These are phyloP conservation scores for Champsocephalus gunnari DNA, from an alignment of 2,797 vertebrate species.

Conservation along the genomic window DNA sequence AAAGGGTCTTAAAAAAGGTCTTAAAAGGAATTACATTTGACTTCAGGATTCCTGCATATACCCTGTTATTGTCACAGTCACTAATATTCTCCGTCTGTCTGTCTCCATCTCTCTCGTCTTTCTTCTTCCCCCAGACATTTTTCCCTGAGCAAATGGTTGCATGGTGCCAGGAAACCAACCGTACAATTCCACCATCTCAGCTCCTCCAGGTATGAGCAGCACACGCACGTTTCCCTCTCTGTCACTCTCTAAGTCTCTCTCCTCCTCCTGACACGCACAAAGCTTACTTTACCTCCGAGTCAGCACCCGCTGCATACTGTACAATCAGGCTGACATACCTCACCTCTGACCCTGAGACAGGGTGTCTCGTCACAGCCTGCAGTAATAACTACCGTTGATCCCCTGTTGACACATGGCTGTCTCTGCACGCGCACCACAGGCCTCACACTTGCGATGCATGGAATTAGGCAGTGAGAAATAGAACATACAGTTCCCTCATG, in stretches of 20 bases:
- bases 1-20: no score
- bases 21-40: no score
- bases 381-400: slow-evolving; percentile 79
- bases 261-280: slow-evolving; percentile 47
- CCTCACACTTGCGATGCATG: slow-evolving; percentile 60
- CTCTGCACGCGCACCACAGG: slow-evolving; percentile 59
- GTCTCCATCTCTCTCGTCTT: slow-evolving; percentile 17
- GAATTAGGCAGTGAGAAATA: slow-evolving; percentile 63
- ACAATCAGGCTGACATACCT: slow-evolving; percentile 74
- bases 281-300: slow-evolving; percentile 60
- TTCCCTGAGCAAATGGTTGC: slow-evolving; percentile 99
- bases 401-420: slow-evolving; percentile 78
- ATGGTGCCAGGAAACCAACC: slow-evolving; percentile 96
- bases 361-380: slow-evolving; percentile 72
- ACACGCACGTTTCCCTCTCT: not conserved
- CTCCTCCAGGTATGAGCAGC: slow-evolving; percentile 90
- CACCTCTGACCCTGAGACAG: slow-evolving; percentile 80
- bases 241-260: slow-evolving; percentile 17
- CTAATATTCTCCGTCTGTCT: slow-evolving; percentile 53
- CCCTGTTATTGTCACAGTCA: slow-evolving; percentile 20
- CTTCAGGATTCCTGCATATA: no score
- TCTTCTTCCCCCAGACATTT: slow-evolving; percentile 87
- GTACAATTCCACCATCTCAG: slow-evolving; percentile 92
- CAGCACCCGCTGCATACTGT: slow-evolving; percentile 63
- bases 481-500: slow-evolving; percentile 35